Conservation (phyloP, 2,113 vertebrate species). For the Neopipo cinnamomea region DNA sequence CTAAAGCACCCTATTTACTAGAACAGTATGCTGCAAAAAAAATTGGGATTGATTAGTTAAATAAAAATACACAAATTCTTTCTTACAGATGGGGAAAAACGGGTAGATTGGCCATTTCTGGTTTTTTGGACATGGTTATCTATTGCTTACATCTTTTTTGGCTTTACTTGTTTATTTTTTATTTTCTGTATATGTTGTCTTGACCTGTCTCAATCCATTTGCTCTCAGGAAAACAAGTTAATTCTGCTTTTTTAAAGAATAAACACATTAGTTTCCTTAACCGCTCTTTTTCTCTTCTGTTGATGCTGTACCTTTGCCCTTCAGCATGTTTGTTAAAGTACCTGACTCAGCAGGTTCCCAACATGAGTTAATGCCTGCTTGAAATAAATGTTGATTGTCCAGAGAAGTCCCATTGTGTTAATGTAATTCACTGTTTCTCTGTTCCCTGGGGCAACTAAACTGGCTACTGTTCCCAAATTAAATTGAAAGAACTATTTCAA, state of each 20-base stretch:
- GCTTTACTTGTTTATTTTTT: not conserved
- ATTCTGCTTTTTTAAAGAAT: conserved; percentile 24
- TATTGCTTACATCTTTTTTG: not conserved
- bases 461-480: conserved; percentile 31
- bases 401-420: conserved; percentile 48
- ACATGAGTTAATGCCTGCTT: conserved; percentile 34
- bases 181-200: not conserved
- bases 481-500: conserved; percentile 33
- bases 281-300: not conserved
- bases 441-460: conserved; percentile 40
- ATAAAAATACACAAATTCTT: not conserved
- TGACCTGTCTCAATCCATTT: not conserved
- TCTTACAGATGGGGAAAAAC: not conserved
- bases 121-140: not conserved
- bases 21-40: not conserved
- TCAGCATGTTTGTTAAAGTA: conserved; percentile 46
- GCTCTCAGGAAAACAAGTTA: conserved; percentile 11
- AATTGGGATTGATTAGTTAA: not conserved
- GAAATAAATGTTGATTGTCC: conserved; percentile 53
- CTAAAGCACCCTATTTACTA: not conserved
- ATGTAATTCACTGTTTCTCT: conserved; percentile 43
- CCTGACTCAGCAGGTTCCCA: conserved; percentile 53
- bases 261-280: conserved; percentile 19
- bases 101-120: not conserved
- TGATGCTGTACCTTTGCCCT: conserved; percentile 36